Base-by-base conservation (phyloP, 2,888 invertebrate genomes). In the Epirrita christyi region DNA sequence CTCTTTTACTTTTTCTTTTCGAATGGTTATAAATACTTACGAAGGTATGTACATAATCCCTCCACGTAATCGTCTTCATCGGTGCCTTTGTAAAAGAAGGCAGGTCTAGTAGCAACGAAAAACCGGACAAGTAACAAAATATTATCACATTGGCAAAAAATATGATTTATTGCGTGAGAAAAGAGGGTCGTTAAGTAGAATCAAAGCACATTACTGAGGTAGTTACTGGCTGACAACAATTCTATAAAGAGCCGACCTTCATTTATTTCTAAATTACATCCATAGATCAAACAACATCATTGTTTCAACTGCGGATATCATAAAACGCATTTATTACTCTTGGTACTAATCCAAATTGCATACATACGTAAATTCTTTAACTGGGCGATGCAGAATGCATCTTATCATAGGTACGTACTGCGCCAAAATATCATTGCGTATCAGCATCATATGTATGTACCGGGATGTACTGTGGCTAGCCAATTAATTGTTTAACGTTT, bases 331-430 rank as follows among this genome's bases (percentile, higher is more conserved):
- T 64, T 51, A 68, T 66, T 66, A 64, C 65, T 70, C 57, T 81
- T 84, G 84, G 81, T 77, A 65, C 59, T 57, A 59, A 67, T 81
- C 83, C 83, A 84, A 84, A 61, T 72, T 71, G 63, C 63, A 76
- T 46, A 50, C n/a, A n/a, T n/a, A n/a, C 8, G 44, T 72, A 75
- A 77, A 78, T 78, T 74, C 58, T 75, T 75, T 41, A 27, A 13
- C 29, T 37, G 29, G 27, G 15, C 63, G 70, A 56, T 73, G 55
- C 49, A 56, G 40, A 68, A 70, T 63, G 61, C 54, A 64, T 62
- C 58, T 62, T 13, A 40, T 37, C 43, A 63, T 45, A 64, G 64
- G n/a, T n/a, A n/a, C n/a, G n/a, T n/a, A n/a, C n/a, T 61, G 71
- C 66, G 75, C 80, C 82, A 83, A 78, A 53, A 44, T 53, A 36